A percentile compares a stretch with the other conserved stretches of the same genome.
Evolutionary conservation across 64 coral and sea anemone genomes (phyloP).

Genomic region (Acropora tenuis): DNA sequence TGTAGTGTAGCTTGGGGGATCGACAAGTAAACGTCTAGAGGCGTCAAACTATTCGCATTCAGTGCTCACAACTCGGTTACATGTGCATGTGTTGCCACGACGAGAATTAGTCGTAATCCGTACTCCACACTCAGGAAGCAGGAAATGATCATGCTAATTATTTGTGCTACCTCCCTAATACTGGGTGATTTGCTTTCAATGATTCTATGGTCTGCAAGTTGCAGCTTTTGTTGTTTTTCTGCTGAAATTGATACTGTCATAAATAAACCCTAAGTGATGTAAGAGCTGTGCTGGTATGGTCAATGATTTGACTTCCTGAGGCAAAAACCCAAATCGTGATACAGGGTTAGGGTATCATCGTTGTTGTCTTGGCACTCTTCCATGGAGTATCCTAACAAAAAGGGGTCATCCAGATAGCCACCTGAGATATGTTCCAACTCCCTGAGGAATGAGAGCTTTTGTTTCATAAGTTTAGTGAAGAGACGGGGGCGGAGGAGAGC

Average conservation of each 20-base stretch:
- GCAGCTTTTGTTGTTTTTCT: constrained; percentile 23
- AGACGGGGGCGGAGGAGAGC: neutral
- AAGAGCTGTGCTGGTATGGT: constrained; percentile 42
- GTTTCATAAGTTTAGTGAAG: constrained; percentile 53
- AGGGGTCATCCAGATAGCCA: constrained; percentile 44
- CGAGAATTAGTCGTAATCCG: neutral
- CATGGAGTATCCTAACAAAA: constrained; percentile 15
- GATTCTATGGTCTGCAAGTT: constrained; percentile 15
- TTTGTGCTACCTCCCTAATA: constrained; percentile 24
- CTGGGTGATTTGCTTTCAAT: constrained; percentile 42
- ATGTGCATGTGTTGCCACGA: no score
- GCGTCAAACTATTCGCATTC: no score
- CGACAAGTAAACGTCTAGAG: no score
- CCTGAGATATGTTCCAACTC: constrained; percentile 45
- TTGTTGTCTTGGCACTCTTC: constrained; percentile 46
- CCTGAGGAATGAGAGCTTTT: constrained; percentile 31
- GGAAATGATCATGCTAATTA: constrained; percentile 31
- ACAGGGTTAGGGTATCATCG: constrained; percentile 45
- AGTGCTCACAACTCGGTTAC: no score
- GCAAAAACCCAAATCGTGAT: constrained; percentile 47
- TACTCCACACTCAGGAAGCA: constrained; percentile 28
- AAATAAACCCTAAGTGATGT: constrained; percentile 42
- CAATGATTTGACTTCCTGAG: constrained; percentile 55
- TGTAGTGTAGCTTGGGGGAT: no score
- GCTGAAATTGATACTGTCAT: constrained; percentile 43